Conservation (phyloP, 2,797 vertebrate genomes). For the Karalla daura region DNA sequence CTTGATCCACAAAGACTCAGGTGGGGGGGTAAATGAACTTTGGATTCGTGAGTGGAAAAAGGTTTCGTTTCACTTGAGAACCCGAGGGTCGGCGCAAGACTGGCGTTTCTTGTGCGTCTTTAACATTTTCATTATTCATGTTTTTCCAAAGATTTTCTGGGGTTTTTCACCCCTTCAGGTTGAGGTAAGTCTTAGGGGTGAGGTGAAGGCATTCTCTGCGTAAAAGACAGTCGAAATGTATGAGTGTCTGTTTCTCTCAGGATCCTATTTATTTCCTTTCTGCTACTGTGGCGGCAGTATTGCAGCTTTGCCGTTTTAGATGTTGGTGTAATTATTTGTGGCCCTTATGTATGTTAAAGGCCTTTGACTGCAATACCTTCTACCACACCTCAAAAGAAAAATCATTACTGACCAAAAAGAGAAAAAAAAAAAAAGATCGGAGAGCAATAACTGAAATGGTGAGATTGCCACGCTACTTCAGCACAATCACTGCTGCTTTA, state of each 20-base stretch:
- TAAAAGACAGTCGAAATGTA: conserved; percentile 52
- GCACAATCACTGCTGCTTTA: conserved; percentile 78
- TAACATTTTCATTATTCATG: conserved; percentile 47
- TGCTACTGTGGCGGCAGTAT: conserved; percentile 64
- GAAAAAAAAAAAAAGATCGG: too few species aligned
- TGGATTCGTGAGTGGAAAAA: conserved; percentile 48
- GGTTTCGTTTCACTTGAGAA: conserved; percentile 44
- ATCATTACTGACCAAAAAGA: conserved; percentile 77
- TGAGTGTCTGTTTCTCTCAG: conserved; percentile 78
- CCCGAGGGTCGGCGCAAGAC: conserved; percentile 51
- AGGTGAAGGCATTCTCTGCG: conserved; percentile 61
- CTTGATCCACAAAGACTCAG: conserved; percentile 25
- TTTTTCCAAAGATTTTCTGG: conserved; percentile 74
- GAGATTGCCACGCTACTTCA: conserved; percentile 61
- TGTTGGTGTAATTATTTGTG: conserved; percentile 58
- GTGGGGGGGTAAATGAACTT: conserved; percentile 8
- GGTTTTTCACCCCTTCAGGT: conserved; percentile 41
- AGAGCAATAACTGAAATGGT: conserved; percentile 75
- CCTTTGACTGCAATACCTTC: conserved; percentile 75
- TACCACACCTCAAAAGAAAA: conserved; percentile 59
- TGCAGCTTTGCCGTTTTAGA: conserved; percentile 55
- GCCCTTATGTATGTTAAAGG: conserved; percentile 55
- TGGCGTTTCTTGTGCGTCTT: conserved; percentile 47
- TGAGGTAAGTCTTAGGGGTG: conserved; percentile 53
- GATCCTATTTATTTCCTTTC: conserved; percentile 80